These are phyloP conservation scores for Pterostichus niger DNA, from an alignment of 2,888 invertebrate genomes.

Conservation along the genomic window DNA sequence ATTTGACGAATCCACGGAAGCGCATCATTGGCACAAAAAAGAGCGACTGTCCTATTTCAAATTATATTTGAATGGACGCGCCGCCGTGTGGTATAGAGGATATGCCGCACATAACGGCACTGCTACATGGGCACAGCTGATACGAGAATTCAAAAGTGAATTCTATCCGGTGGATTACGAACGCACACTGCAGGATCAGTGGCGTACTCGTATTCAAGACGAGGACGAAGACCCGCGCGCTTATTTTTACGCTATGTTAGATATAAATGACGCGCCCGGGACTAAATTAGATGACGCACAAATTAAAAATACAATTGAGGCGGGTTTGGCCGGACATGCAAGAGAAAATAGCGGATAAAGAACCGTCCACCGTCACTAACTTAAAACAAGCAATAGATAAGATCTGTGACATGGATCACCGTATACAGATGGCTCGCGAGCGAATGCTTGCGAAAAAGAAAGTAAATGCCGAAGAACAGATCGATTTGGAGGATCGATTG, in stretches of 20 bases:
- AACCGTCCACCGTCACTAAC: neutral
- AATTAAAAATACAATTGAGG: neutral
- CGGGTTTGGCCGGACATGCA: neutral
- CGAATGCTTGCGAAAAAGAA: neutral
- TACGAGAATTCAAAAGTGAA: too few species aligned
- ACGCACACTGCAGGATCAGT: slow-evolving; percentile 5
- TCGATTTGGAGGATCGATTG: neutral
- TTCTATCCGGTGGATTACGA: too few species aligned
- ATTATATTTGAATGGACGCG: too few species aligned
- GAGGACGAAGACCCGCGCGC: too few species aligned
- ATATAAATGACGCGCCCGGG: neutral
- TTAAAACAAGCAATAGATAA: neutral
- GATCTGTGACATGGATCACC: too few species aligned
- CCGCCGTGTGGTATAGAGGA: too few species aligned
- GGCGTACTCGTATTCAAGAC: neutral
- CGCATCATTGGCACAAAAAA: too few species aligned
- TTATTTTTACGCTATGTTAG: neutral
- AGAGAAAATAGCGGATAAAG: neutral
- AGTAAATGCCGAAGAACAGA: neutral
- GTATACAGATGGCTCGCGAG: neutral
- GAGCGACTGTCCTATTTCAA: too few species aligned
- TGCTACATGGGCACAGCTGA: too few species aligned
- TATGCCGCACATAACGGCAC: too few species aligned
- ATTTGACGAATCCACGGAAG: too few species aligned
- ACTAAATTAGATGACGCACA: neutral